Evolutionary conservation across 2,888 invertebrate genomes (phyloP).

Genomic region (Meganola albula): DNA sequence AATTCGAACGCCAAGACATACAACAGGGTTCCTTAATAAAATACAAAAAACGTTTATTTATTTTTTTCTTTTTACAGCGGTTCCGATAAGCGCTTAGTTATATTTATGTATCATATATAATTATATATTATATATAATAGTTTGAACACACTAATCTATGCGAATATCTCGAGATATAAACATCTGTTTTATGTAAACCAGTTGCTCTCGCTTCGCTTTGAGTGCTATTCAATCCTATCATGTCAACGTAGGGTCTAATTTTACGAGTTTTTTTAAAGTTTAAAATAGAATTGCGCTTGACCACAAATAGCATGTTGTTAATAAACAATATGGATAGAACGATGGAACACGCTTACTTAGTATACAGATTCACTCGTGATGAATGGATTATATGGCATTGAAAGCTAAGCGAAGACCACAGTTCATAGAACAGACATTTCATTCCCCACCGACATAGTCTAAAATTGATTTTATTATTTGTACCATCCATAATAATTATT

Average conservation of each 20-base stretch:
- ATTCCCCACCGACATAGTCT: slow-evolving; percentile 14
- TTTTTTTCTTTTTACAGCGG: slow-evolving; percentile 20
- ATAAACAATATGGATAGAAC: no score
- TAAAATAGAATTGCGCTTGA: no score
- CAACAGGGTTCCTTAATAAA: slow-evolving; percentile 7
- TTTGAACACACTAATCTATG: slow-evolving; percentile 30
- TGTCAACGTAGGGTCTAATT: no score
- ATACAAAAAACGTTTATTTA: slow-evolving; percentile 27
- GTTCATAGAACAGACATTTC: slow-evolving; percentile 10
- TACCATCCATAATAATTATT: slow-evolving; percentile 24
- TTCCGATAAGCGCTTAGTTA: slow-evolving; percentile 24
- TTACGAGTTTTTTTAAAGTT: no score
- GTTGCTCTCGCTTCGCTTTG: no score
- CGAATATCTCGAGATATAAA: slow-evolving; percentile 8
- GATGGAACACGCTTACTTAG: no score
- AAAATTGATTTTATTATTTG: slow-evolving; percentile 25
- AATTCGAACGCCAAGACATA: not conserved
- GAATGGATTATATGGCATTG: not conserved
- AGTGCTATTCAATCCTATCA: no score
- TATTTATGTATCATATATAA: slow-evolving; percentile 1
- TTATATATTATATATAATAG: slow-evolving; percentile 21
- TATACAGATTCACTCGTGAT: no score
- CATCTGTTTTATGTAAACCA: no score
- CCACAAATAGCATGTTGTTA: no score
- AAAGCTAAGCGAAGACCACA: slow-evolving; percentile 7